A percentile compares a stretch with the other conserved stretches of the same genome.
These are phyloP conservation scores for Alligator mississippiensis DNA, from an alignment of 2,113 vertebrate genomes.

Conservation along the genomic window DNA sequence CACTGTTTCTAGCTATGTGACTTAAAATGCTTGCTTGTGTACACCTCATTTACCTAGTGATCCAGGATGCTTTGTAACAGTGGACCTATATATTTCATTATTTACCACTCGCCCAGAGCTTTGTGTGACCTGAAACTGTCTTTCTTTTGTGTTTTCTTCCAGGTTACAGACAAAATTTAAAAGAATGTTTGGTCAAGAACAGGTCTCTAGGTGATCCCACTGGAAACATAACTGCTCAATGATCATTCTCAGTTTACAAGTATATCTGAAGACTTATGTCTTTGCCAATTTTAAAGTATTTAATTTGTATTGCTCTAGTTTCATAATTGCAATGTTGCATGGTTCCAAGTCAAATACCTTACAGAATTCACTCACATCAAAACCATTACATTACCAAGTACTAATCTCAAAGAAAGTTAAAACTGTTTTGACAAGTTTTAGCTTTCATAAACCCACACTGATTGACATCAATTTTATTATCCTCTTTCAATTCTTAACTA, in stretches of 20 bases:
- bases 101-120: not conserved
- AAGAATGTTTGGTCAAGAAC: not conserved
- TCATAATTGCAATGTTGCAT: not conserved
- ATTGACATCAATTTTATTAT: not conserved
- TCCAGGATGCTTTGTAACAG: not conserved
- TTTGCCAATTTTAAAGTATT: not conserved
- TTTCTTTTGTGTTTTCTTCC: not conserved
- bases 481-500: not conserved
- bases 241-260: not conserved
- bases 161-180: not conserved
- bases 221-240: not conserved
- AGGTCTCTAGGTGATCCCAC: not conserved
- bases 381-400: not conserved
- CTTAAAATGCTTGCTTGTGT: not conserved
- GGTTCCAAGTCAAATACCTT: not conserved
- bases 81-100: too few species aligned
- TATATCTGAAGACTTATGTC: not conserved
- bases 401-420: not conserved
- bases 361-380: not conserved
- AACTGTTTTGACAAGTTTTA: not conserved
- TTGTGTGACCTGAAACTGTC: not conserved
- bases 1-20: not conserved
- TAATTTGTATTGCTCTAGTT: too few species aligned
- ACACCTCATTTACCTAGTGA: not conserved
- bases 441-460: not conserved